phyloP scores from a whole-genome alignment of 2,797 vertebrate species.

The Catostomus latipinnis region DNA sequence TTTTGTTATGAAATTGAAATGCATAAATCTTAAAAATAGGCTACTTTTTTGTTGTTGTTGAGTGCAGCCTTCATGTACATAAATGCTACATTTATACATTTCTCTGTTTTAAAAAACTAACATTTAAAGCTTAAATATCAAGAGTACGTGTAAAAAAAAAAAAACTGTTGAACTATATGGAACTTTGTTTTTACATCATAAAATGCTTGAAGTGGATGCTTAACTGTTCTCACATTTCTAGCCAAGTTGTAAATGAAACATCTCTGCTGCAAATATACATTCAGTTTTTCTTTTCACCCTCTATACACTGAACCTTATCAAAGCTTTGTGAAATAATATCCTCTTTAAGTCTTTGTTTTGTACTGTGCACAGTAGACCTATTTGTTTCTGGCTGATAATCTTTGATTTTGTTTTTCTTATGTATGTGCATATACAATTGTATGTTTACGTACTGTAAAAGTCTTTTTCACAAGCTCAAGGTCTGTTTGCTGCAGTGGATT shows the following conservation, averaged over 20 bases:
- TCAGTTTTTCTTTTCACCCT: conserved; percentile 64
- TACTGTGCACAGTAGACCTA: conserved; percentile 67
- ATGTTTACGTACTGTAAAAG: conserved; percentile 36
- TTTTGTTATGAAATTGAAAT: too few species aligned
- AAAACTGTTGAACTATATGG: conserved; percentile 9
- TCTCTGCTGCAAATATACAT: conserved; percentile 68
- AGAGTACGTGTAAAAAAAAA: conserved; percentile 16
- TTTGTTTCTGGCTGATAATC: conserved; percentile 65
- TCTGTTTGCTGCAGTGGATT: conserved; percentile 63
- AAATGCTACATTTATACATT: conserved; percentile 37
- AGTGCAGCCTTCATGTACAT: conserved; percentile 16
- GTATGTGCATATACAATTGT: conserved; percentile 70
- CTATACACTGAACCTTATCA: conserved; percentile 64
- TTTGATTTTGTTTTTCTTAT: conserved; percentile 70
- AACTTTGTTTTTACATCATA: conserved; percentile 41
- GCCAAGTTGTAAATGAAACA: conserved; percentile 57
- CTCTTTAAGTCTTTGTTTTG: conserved; percentile 38
- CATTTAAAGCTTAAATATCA: conserved; percentile 31
- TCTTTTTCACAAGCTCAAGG: conserved; percentile 66
- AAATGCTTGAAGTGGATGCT: conserved; percentile 36
- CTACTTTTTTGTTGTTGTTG: too few species aligned
- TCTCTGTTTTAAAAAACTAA: conserved; percentile 42
- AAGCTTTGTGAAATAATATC: conserved; percentile 52
- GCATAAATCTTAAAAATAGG: too few species aligned
- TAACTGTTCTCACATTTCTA: conserved; percentile 38